Evolutionary conservation across 1,140 invertebrate genomes (phyloP).

Genomic region (Drosophila ficusphila): DNA sequence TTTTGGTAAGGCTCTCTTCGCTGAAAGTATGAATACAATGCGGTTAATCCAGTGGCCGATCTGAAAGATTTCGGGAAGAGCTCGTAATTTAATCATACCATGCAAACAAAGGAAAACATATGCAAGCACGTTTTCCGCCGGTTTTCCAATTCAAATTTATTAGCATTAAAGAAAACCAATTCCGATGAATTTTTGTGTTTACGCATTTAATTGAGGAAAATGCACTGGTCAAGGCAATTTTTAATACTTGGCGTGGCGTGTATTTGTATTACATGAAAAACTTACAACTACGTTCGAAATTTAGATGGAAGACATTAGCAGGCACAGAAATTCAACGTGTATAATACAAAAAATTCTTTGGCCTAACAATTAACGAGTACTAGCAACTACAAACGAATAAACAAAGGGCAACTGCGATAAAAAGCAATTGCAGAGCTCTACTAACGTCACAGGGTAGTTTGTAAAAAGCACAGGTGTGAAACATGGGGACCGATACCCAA

Average conservation of each 20-base stretch:
- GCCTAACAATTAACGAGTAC: conserved; percentile 16
- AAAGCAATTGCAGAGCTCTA: background rate
- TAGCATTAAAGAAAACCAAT: conserved; percentile 40
- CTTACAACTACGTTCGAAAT: conserved; percentile 11
- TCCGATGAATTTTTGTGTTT: conserved; percentile 33
- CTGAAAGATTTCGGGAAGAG: conserved; percentile 28
- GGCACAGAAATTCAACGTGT: conserved; percentile 13
- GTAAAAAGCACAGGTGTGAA: background rate
- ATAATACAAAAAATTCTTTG: conserved; percentile 32
- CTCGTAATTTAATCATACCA: conserved; percentile 27
- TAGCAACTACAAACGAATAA: conserved; percentile 12
- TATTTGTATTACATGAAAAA: conserved; percentile 24
- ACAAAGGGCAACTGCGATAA: conserved; percentile 1
- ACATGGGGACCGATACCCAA: background rate
- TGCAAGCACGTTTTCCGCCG: conserved; percentile 39
- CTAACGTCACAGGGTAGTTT: background rate
- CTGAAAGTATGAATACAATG: conserved; percentile 49
- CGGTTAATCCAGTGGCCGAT: conserved; percentile 23
- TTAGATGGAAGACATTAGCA: conserved; percentile 19
- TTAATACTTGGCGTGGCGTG: conserved; percentile 36
- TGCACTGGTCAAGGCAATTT: background rate
- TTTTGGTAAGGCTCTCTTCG: conserved; percentile 37
- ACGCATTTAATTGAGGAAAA: conserved; percentile 33
- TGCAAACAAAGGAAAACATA: conserved; percentile 37
- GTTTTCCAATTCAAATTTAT: conserved; percentile 19